phyloP scores from a whole-genome alignment of 2,888 invertebrate genomes.

The Zootermopsis nevadensis region DNA sequence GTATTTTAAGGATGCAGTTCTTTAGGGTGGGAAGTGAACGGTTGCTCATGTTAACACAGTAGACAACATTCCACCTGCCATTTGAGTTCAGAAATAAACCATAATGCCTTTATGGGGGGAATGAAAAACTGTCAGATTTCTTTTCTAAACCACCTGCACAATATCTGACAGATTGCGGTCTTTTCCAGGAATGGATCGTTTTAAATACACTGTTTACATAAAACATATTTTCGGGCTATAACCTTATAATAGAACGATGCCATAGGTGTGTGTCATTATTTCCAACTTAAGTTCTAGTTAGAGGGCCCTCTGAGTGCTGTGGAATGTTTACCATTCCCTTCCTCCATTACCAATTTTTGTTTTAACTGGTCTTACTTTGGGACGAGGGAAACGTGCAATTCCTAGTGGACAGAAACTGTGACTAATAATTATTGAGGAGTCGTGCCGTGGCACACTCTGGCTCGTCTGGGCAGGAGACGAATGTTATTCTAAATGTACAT shows the following conservation, averaged over 20 bases:
- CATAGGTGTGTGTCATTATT: neutral
- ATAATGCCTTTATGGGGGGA: conserved; percentile 51
- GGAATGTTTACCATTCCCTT: neutral
- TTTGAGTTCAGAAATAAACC: conserved; percentile 49
- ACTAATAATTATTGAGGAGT: conserved; percentile 38
- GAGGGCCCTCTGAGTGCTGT: neutral
- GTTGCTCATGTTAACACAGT: conserved; percentile 43
- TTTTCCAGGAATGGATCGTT: conserved; percentile 22
- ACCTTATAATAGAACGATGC: neutral
- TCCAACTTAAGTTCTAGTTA: neutral
- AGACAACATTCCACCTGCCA: conserved; percentile 40
- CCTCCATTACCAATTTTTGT: neutral
- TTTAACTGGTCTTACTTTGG: conserved; percentile 11
- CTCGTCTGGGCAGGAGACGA: conserved; percentile 49
- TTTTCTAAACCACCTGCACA: conserved; percentile 13
- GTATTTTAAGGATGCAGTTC: conserved; percentile 40
- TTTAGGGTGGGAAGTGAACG: conserved; percentile 41
- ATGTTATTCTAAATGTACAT: conserved; percentile 69
- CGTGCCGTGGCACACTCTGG: conserved; percentile 20
- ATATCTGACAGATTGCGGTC: conserved; percentile 7
- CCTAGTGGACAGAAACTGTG: conserved; percentile 27
- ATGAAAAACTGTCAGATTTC: conserved; percentile 35
- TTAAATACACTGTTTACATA: conserved; percentile 19
- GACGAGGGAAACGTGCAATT: conserved; percentile 4
- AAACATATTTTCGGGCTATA: conserved; percentile 21